Evolutionary conservation across 1,140 invertebrate species (phyloP), one percentile per base, ranked within the genome.

Genomic region (Rhyzopertha dominica): DNA sequence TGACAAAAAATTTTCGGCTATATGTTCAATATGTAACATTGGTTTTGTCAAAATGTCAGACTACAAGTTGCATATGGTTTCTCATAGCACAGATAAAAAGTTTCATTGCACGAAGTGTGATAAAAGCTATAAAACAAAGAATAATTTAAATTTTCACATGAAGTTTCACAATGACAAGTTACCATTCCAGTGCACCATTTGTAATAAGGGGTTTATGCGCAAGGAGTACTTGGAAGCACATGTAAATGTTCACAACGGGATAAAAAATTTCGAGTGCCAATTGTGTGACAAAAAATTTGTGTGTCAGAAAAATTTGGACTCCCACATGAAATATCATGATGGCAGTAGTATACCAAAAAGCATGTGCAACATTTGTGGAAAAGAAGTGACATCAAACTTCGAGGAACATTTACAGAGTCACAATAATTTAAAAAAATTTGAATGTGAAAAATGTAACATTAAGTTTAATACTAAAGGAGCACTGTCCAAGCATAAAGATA

Each of bases 91-190:
- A 5, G 53, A 58, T 13, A 67, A 62, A 42, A 62, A 61, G 39
- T 64, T 57, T 47, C 29, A 45, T 9, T 68, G 66, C 41, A 23
- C 17, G 4, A 45, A 59, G 32, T 68, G 66, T 38, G 43, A 58
- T 12, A 65, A 62, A 50, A 39, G 45, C 19, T 68, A 67, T 32
- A 66, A 63, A 40, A 66, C 63, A 1, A 12, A 62, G 10, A 63
- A 59, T 30, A 65, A 65, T 38, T 48, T 68, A 22, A 62, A 64
- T 32, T 64, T 62, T 35, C 66, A 68, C 42, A 58, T 61, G 47
- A 68, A 65, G 50, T 48, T 56, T 24, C 65, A 65, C 40, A 49
- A 51, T 32, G 47, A 51, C 12, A 46, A 43, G 19, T 32, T 63
- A 25, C 63, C 63, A 1, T 62, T 50, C 31, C 48, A 25, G 8